Base-by-base conservation (phyloP, 2,888 invertebrate species). In the Cosmorhoe ocellata region DNA sequence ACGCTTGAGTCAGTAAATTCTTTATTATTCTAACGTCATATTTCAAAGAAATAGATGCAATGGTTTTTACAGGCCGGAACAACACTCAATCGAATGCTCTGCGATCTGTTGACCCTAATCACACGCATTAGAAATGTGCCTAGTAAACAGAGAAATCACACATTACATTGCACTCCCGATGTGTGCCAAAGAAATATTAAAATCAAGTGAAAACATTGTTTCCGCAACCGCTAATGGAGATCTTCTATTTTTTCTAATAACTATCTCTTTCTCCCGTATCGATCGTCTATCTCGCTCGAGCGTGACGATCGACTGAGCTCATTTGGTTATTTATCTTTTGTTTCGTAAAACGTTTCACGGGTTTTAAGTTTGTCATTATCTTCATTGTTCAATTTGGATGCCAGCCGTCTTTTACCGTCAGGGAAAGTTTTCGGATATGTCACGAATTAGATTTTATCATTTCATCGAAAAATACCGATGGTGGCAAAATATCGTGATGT, bases 101-200 rank as follows among this genome's bases (percentile, higher is more conserved):
- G 51, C 64, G 67, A 69, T 74, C 67, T 65, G 61, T 59, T 78
- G 71, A 76, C 79, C 79, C 67, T 79, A 76, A 79, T 79, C 72
- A 75, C 76, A 74, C 67, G 68, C 72, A 71, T 69, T 76, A 74
- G 77, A 76, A 77, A 76, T 74, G 74, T 67, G 63, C 61, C 71
- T 67, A 59, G 66, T 61, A 74, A 69, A 70, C 65, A 69, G 67
- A 76, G 74, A 76, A 77, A 78, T 64, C 70, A 58, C 54, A 62
- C 58, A 67, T 61, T 66, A 65, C 59, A 61, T 56, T 50, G 56
- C 50, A 63, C 44, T 61, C 66, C 62, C 60, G 60, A 66, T 63
- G 64, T 65, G 45, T 61, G 49, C 53, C 64, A 62, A 66, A 67
- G 66, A 68, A 67, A 63, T 66, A 60, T 70, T 71, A 66, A 74